Conservation (phyloP, 2,797 vertebrate genomes). For the Sandelia bainsii region DNA sequence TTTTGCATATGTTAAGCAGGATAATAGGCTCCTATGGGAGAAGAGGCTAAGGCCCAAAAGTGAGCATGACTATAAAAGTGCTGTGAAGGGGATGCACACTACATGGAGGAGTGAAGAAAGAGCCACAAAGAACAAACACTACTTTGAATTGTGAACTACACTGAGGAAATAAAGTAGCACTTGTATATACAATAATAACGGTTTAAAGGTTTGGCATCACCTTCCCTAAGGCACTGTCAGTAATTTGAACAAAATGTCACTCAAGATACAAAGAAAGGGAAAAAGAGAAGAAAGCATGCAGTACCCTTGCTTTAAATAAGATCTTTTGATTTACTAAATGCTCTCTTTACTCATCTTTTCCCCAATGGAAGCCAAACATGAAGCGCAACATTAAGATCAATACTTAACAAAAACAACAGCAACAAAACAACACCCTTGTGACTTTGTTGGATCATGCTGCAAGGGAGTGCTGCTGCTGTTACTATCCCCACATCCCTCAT, state of each 20-base stretch:
- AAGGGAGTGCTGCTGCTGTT: constrained; percentile 50
- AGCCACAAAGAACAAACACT: constrained; percentile 71
- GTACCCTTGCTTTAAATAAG: constrained; percentile 58
- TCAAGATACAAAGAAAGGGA: constrained; percentile 65
- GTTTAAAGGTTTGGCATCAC: constrained; percentile 72
- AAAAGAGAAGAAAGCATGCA: constrained; percentile 53
- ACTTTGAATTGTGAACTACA: constrained; percentile 72
- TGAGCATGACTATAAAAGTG: constrained; percentile 75
- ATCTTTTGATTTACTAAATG: constrained; percentile 78
- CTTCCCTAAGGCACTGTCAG: constrained; percentile 71
- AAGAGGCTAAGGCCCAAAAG: constrained; percentile 77
- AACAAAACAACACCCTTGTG: constrained; percentile 74
- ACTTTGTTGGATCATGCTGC: constrained; percentile 66
- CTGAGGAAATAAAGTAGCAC: constrained; percentile 57
- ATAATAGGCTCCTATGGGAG: constrained; percentile 85
- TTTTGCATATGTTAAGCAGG: constrained; percentile 86
- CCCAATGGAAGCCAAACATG: constrained; percentile 73
- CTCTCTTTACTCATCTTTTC: constrained; percentile 74
- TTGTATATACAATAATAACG: constrained; percentile 66
- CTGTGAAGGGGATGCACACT: constrained; percentile 66
- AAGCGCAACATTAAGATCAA: constrained; percentile 79
- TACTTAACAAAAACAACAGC: constrained; percentile 79
- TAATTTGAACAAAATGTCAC: constrained; percentile 77
- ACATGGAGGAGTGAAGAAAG: constrained; percentile 61
- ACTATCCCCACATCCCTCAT: constrained; percentile 48